phyloP scores from a whole-genome alignment of 1,140 invertebrate genomes.

The Probaryconus sp. region DNA sequence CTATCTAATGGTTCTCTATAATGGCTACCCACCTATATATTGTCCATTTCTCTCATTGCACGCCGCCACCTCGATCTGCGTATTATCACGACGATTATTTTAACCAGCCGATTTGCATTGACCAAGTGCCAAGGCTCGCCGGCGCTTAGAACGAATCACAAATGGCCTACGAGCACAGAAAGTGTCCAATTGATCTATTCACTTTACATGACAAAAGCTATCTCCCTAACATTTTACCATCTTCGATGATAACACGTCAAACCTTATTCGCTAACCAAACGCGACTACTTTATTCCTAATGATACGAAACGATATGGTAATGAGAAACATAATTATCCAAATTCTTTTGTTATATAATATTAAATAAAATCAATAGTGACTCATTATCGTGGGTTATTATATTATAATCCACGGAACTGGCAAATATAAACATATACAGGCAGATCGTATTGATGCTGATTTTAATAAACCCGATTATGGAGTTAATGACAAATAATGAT shows the following conservation, averaged over 20 bases:
- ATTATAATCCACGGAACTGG: too few relatives aligned
- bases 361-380: too few relatives aligned
- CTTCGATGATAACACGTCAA: slow-evolving; percentile 10
- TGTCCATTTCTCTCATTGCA: slow-evolving; percentile 74
- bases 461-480: too few relatives aligned
- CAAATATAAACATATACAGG: too few relatives aligned
- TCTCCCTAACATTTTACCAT: slow-evolving; percentile 18
- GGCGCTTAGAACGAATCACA: slow-evolving; percentile 18
- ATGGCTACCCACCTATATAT: slow-evolving; percentile 76
- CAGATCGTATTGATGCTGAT: too few relatives aligned
- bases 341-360: too few relatives aligned
- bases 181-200: slow-evolving; percentile 48
- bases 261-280: slow-evolving; percentile 1
- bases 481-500: too few relatives aligned
- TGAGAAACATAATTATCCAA: too few relatives aligned
- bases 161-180: slow-evolving; percentile 18
- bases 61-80: slow-evolving; percentile 69
- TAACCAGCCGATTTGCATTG: slow-evolving; percentile 64
- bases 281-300: neutral
- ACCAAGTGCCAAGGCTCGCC: slow-evolving; percentile 39
- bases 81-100: slow-evolving; percentile 75
- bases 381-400: too few relatives aligned
- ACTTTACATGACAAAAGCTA: slow-evolving; percentile 45
- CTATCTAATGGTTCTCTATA: slow-evolving; percentile 77
- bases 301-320: slow-evolving; percentile 24